Conservation (phyloP, 1,140 invertebrate species). For the Drosophila nasuta region DNA sequence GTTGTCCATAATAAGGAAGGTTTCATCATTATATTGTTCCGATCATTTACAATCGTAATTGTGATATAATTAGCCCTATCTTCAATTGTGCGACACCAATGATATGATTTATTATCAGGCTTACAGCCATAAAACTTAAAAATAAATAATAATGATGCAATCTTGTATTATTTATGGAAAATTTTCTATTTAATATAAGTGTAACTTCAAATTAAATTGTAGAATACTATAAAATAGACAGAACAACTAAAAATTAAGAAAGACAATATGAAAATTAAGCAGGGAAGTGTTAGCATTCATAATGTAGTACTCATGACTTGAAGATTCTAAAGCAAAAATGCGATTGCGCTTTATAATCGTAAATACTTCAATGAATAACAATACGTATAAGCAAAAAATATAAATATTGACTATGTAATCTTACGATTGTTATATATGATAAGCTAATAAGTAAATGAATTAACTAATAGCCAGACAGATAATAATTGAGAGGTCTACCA, state of each 20-base stretch:
- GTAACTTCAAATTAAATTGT: too few relatives aligned
- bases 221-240: too few relatives aligned
- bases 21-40: too few relatives aligned
- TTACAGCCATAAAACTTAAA: background rate
- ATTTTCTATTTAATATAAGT: too few relatives aligned
- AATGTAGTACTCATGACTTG: too few relatives aligned
- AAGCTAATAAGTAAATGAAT: constrained; percentile 3
- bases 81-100: background rate
- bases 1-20: too few relatives aligned
- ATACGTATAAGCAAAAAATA: background rate
- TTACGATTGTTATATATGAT: background rate
- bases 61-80: background rate
- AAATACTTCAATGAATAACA: background rate
- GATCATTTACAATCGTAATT: background rate
- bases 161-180: background rate
- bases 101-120: background rate
- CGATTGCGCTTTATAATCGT: background rate
- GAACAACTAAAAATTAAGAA: too few relatives aligned
- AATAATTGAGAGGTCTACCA: background rate
- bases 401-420: background rate
- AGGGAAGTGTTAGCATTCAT: too few relatives aligned
- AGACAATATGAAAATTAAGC: too few relatives aligned
- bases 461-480: background rate
- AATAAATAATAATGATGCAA: background rate
- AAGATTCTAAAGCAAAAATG: too few relatives aligned